phyloP scores from a whole-genome alignment of 2,797 vertebrate species.

The Mus spretus region DNA sequence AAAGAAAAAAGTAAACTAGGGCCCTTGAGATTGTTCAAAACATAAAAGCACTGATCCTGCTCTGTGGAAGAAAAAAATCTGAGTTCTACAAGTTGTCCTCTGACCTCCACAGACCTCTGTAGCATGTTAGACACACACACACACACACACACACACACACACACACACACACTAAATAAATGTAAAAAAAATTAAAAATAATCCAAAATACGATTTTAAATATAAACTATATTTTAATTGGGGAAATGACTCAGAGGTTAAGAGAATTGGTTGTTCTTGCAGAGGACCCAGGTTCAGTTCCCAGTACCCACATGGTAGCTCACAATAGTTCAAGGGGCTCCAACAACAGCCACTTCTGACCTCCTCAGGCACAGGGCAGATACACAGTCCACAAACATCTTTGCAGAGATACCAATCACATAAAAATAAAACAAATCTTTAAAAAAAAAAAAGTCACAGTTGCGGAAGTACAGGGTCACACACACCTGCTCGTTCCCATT shows the following conservation, averaged over 20 bases:
- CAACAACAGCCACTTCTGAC: background rate
- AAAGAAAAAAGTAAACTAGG: background rate
- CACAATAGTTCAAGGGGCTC: background rate
- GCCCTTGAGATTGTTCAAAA: background rate
- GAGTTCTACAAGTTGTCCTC: background rate
- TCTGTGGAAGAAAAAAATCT: background rate
- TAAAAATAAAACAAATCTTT: background rate
- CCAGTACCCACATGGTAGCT: background rate
- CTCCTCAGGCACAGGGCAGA: background rate
- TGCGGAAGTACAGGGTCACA: background rate
- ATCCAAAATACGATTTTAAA: background rate
- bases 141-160: background rate
- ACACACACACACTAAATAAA: background rate
- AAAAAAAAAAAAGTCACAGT: background rate
- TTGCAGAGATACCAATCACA: background rate
- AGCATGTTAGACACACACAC: background rate
- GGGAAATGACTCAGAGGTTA: background rate
- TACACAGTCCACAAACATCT: background rate
- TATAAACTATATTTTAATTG: background rate
- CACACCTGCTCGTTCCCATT: too few relatives aligned
- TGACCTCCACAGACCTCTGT: background rate
- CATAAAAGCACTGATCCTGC: background rate
- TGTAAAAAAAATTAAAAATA: background rate
- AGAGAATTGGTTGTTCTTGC: background rate
- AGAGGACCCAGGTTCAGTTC: background rate